Evolutionary conservation across 2,113 vertebrate genomes (phyloP), one percentile per base, ranked within the genome.

Genomic region (Pao palembangensis): DNA sequence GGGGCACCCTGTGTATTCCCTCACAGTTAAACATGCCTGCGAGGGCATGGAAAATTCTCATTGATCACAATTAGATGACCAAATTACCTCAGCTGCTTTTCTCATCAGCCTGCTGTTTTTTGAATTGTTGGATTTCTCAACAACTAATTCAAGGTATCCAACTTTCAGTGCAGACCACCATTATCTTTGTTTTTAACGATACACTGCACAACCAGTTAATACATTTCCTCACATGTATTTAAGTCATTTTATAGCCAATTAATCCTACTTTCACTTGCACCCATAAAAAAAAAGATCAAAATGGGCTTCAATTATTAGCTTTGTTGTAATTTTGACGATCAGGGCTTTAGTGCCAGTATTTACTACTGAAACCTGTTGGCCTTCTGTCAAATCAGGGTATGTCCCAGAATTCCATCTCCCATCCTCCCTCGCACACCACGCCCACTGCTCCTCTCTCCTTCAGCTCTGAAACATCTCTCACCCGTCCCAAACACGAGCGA

Each of bases 391-490:
- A 69, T 79, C 76, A 69, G 70, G 72, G 76, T 28, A 28, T 80
- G 77, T 67, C 81, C 79, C 59, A 54, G 61, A 86, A 89, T 82
- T 85, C 79, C 84, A 75, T 62, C 69, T 76, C 71, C 76, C 74
- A 68, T 80, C 74, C 77, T 80, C 69, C 59, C 58, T 69, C 75
- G 21, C 71, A 73, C 73, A 69, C 77, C 80, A 76, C 28, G 78
- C 87, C 80, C 69, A 59, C 65, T 83, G 64, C 71, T 76, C 80
- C 80, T 86, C 76, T 83, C 69, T 67, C 44, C 47, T 55, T 66
- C 41, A 12, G 62, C 83, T 89, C 88, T 87, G 83, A 89, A 71
- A 81, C 6, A 51, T 80, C 64, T 81, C 67, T 67, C 62, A 76
- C 68, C 62, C 55, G 57, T 67, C 51, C 62, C 51, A 44, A 80